phyloP scores from a whole-genome alignment of 2,888 invertebrate genomes.

The Cantharis flavilabris region DNA sequence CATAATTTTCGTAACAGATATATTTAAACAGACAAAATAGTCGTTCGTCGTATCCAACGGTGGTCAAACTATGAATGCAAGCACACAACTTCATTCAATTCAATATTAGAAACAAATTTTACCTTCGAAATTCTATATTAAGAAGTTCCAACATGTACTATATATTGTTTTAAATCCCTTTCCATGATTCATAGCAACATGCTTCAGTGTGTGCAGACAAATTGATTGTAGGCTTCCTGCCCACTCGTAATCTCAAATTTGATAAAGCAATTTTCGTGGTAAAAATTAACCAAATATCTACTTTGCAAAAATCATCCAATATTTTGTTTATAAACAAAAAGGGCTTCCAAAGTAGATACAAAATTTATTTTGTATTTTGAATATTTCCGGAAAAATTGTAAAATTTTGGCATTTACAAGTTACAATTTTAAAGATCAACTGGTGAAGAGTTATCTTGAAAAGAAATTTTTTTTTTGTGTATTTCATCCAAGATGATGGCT shows the following conservation, averaged over 20 bases:
- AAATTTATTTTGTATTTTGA: too few species aligned
- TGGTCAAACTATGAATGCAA: neutral
- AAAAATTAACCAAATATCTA: neutral
- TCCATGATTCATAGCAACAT: neutral
- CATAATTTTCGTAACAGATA: neutral
- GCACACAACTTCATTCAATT: neutral
- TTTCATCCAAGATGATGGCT: too few species aligned
- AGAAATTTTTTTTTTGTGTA: too few species aligned
- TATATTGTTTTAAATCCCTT: too few species aligned
- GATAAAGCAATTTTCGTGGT: neutral
- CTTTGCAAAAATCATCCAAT: neutral
- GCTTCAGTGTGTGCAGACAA: neutral
- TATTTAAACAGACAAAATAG: neutral
- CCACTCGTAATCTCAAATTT: neutral
- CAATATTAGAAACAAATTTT: neutral
- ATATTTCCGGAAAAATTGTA: too few species aligned
- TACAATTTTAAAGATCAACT: too few species aligned
- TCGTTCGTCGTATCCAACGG: neutral
- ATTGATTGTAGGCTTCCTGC: neutral
- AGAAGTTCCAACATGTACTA: too few species aligned
- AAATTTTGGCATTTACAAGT: too few species aligned
- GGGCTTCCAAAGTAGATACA: too few species aligned
- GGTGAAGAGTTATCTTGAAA: too few species aligned
- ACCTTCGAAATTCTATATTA: neutral
- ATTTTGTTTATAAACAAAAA: neutral